Conservation (phyloP, 2,797 vertebrate species). For the Eidolon dupreanum region DNA sequence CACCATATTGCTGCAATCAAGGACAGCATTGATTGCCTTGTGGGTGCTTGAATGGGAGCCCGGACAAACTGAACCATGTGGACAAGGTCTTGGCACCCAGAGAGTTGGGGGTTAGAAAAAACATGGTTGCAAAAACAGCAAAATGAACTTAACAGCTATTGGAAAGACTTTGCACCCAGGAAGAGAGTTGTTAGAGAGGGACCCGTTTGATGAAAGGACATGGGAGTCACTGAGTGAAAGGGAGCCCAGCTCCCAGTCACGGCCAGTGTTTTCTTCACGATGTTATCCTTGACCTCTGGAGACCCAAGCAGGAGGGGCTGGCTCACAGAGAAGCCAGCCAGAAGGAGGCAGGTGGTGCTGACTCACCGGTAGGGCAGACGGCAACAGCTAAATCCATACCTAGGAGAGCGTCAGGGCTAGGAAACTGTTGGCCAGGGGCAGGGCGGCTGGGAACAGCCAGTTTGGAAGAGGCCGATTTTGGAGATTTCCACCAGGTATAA, state of each 20-base stretch:
- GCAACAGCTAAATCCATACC: not conserved
- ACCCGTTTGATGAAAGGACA: not conserved
- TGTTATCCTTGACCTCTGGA: not conserved
- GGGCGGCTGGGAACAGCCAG: not conserved
- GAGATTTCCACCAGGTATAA: not conserved
- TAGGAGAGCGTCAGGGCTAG: not conserved
- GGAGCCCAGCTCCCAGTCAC: not conserved
- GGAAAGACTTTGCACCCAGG: not conserved
- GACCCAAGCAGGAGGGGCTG: not conserved
- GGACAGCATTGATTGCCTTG: not conserved
- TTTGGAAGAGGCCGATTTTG: not conserved
- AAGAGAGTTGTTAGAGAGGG: not conserved
- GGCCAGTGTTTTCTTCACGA: not conserved
- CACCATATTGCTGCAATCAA: fast-evolving
- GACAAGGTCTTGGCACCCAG: not conserved
- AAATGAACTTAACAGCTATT: not conserved
- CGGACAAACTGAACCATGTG: not conserved
- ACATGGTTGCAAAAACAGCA: not conserved
- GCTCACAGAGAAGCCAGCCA: not conserved
- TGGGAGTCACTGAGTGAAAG: not conserved
- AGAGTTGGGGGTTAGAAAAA: not conserved
- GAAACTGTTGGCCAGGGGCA: not conserved
- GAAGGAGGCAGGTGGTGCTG: not conserved
- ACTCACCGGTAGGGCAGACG: not conserved
- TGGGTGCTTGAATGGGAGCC: not conserved